Base-by-base conservation (phyloP, 2,797 vertebrate species). In the Gorsachius magnificus region DNA sequence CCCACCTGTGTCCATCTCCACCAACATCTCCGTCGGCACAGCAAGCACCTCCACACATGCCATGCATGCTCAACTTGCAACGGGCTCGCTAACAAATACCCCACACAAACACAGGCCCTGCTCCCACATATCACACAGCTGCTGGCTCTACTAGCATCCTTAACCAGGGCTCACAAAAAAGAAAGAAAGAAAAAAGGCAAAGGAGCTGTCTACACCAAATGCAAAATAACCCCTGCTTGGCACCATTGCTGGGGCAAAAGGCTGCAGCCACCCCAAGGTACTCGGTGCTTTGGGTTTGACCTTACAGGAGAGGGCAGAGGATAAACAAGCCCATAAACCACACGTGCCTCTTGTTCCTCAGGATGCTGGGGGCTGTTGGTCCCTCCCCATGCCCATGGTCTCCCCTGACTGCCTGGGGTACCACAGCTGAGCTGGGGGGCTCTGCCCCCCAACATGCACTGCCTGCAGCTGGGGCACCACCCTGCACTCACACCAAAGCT, bases 1-100 rank as follows among this genome's bases (percentile, higher is more conserved):
- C 94, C 92, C 97, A 97, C 97, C 96, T 96, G 96, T 96, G 93
- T 79, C 97, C 41, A 4, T 71, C 91, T 58, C 68, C 43, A 6
- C 36, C 2, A 6, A 28, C 1, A 0, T 56, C 84, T 87, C 90
- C 0, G 19, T 35, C 83, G 84, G 89, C 64, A 4, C 75, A 31
- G 84, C 15, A 9, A 60, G 33, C 43, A 25, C n/a, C n/a, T 28
- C 85, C 13, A 1, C 31, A 38, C 18, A 57, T 69, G 21, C 35
- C 33, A 5, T 9, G 13, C 31, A 9, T 5, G 35, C 91, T 85
- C 36, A 56, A 80, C 83, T 29, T 43, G 70, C 33, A 48, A 46
- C 19, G 12, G 25, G 41, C 71, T 36, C 2, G 2, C 61, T 57
- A 57, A 87, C 29, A 78, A 94, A 81, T 3, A 10, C 13, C 68